Evolutionary conservation across 2,113 vertebrate species (phyloP), one percentile per base, ranked within the genome.

Genomic region (Noctilio leporinus): DNA sequence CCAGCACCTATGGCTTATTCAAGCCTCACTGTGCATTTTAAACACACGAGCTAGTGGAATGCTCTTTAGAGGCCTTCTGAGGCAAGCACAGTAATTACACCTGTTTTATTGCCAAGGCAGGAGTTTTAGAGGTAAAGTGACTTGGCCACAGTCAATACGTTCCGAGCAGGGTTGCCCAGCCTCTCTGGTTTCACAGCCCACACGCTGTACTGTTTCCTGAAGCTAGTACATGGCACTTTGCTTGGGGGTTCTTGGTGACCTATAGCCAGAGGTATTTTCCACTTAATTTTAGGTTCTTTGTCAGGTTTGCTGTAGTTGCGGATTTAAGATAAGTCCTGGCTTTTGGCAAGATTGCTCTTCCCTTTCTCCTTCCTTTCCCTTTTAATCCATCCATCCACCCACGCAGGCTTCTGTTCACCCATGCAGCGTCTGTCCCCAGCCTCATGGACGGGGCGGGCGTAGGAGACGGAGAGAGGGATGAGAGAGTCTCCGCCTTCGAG

Each of bases 1-100:
- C 4, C 0, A 47, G 45, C 38, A 3, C 57, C 24, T 24, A 0
- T 12, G 59, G 9, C 38, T 55, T 47, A 7, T 35, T n/a, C 8
- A 38, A 38, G 24, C 70, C 4, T 28, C 16, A 5, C 45, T 4
- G 4, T 35, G 35, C 15, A 22, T 35, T 17, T 40, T 28, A 49
- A 75, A 14, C 45, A 59, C 40, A 19, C 1, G 8, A 19, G 19
- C 26, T 70, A 10, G 40, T 33, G 3, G 84, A 17, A 4, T 65
- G 75, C 17, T 62, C 33, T 19, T 69, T 14, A 26, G 24, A 30
- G 40, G 49, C 65, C 80, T 81, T 81, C 30, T 16, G 91, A 65
- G 72, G 57, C 47, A 30, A 33, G 62, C 2, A 7, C 17, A 19
- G 35, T 53, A 0, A 24, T 43, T 33, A 24, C 8, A 33, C 30